Evolutionary conservation across 2,888 invertebrate species (phyloP).

Genomic region (Onthophagus sagittarius): DNA sequence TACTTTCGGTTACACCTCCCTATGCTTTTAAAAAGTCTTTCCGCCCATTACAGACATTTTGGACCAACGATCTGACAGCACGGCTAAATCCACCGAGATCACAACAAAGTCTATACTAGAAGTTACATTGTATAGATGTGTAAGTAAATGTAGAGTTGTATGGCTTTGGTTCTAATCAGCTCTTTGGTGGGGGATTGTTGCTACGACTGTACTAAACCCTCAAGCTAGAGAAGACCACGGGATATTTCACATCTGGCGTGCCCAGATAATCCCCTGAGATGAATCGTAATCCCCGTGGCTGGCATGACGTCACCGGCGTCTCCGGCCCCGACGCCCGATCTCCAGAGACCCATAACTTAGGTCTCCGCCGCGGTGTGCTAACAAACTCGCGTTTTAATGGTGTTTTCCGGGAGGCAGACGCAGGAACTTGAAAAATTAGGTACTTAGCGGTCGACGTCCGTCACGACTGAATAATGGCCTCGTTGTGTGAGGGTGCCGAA

Average conservation of each 20-base stretch:
- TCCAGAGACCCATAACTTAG: conserved; percentile 37
- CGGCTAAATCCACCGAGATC: not conserved
- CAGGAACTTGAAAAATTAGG: conserved; percentile 22
- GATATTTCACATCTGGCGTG: conserved; percentile 37
- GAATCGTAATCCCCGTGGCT: conserved; percentile 42
- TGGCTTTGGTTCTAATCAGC: not conserved
- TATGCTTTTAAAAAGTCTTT: not conserved
- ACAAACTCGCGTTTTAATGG: conserved; percentile 29
- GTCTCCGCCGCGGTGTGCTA: conserved; percentile 30
- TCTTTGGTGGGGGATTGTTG: not conserved
- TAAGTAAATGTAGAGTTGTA: not conserved
- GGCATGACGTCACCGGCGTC: conserved; percentile 42
- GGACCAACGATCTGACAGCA: not conserved
- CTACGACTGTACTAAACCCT: not conserved
- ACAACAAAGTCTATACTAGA: not conserved
- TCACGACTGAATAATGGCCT: conserved; percentile 19
- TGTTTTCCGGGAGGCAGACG: conserved; percentile 27
- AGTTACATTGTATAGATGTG: not conserved
- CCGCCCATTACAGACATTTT: not conserved
- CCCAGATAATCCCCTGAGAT: conserved; percentile 42
- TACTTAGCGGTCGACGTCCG: conserved; percentile 20
- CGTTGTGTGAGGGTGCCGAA: conserved; percentile 5
- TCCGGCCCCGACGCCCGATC: conserved; percentile 25
- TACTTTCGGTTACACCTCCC: not conserved
- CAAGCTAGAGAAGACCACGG: conserved; percentile 7